Percentiles rank a stretch among this genome's conserved stretches.
Evolutionary conservation across 2,888 invertebrate species (phyloP).

Genomic region (Dryadula phaetusa): DNA sequence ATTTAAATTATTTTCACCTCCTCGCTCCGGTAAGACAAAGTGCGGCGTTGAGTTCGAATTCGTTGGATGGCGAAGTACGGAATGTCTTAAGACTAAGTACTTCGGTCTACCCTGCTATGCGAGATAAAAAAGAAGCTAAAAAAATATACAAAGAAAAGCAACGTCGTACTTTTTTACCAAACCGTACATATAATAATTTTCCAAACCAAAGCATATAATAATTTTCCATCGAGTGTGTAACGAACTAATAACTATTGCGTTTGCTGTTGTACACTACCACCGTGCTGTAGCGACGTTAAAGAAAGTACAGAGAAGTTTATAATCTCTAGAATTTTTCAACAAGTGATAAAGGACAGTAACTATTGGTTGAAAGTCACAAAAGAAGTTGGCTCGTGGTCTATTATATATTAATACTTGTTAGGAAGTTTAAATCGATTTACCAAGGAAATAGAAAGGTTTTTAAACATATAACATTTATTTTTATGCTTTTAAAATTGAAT

Average conservation of each 20-base stretch:
- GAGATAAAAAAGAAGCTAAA: no score
- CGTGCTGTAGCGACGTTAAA: background rate
- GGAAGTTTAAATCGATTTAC: background rate
- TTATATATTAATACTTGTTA: conserved; percentile 5
- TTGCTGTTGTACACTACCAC: background rate
- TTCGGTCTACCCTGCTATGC: no score
- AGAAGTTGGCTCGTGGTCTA: background rate
- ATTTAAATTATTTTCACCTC: no score
- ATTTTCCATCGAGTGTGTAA: background rate
- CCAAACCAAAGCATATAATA: no score
- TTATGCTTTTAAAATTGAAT: background rate
- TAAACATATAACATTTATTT: background rate
- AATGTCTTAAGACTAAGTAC: no score
- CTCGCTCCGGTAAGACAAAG: no score
- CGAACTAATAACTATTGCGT: background rate
- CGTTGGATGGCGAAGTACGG: no score
- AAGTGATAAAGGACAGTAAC: background rate
- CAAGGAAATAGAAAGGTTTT: background rate
- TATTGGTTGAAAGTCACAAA: conserved; percentile 1
- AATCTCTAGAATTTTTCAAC: background rate
- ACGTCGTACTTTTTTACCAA: no score
- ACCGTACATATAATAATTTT: no score
- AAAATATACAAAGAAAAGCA: no score
- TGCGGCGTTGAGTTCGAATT: no score
- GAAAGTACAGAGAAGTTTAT: background rate